Base-by-base conservation (phyloP, 92 coral and sea anemone species). In the Meandrina meandrites region DNA sequence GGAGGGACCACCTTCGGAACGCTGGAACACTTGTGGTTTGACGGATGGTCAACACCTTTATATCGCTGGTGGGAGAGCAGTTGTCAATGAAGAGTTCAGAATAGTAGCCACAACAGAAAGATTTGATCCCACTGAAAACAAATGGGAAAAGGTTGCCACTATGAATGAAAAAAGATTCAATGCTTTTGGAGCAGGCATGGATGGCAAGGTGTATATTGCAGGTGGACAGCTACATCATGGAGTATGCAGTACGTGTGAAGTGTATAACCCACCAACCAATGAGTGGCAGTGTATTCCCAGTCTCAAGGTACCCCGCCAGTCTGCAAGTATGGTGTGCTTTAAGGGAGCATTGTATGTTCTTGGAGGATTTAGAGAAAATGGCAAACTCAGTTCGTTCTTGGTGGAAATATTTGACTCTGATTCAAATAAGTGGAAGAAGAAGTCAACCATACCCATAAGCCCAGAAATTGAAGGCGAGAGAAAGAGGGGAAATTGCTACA, bases 11-110 rank as follows among this genome's bases (percentile, higher is more conserved):
- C n/a, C 40, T 56, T 62, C 81, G 37, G 69, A 88, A 18, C 90
- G 92, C 14, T 93, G 92, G n/a, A 89, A 92, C 42, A 78, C 78
- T 4, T 93, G 96, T 74, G 79, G 78, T 4, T 82, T 93, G 32
- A 75, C 78, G 30, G 94, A 86, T 70, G 88, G 79, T 19, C 88
- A 79, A 48, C 81, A 85, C 48, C 67, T 93, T 56, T 93, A 85
- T 64, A 64, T 91, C 32, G 80, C 91, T 16, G 94, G 96, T 24
- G 96, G 96, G 54, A 50, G 54, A 14, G 54, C 16, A 50, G 3
- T 9, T 9, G 16, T 13, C 16, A 9, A 9, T 50, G 54, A 14
- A 3, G 16, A 9, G 54, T 50, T 50, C 12, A 14, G 16, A 3
- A 14, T 1, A 50, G 54, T 50, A 13, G 54, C 54, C 54, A 50